Conservation (phyloP, 2,113 vertebrate species). For the Vidua macroura region DNA sequence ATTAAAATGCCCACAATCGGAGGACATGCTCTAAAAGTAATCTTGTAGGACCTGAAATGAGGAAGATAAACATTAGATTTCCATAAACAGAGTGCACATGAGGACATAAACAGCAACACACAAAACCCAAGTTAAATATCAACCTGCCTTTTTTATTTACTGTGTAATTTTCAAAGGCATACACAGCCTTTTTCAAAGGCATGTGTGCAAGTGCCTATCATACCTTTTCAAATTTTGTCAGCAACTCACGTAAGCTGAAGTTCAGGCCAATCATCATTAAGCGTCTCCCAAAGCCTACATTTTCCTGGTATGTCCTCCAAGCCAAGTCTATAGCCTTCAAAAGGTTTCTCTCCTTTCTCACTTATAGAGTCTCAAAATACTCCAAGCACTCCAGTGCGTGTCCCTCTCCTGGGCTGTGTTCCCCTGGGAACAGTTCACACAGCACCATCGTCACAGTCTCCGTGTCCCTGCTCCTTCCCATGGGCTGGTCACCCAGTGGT, state of each 20-base stretch:
- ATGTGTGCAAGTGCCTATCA: slow-evolving; percentile 21
- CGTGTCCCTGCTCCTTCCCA: background rate
- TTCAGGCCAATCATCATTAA: slow-evolving; percentile 93
- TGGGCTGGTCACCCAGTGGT: background rate
- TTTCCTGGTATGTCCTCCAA: slow-evolving; percentile 63
- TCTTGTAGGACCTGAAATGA: background rate
- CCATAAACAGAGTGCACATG: background rate
- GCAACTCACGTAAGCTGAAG: slow-evolving; percentile 89
- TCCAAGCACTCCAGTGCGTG: background rate
- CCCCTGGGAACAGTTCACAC: background rate
- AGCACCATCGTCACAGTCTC: slow-evolving; percentile 53
- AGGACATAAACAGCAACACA: background rate
- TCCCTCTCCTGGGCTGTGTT: slow-evolving; percentile 54
- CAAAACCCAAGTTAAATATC: background rate
- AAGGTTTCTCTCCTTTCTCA: slow-evolving; percentile 13
- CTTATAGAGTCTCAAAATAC: slow-evolving; percentile 61
- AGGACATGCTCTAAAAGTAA: background rate
- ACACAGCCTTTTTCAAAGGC: background rate
- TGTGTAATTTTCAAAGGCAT: background rate
- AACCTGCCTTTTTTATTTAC: background rate
- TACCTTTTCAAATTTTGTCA: slow-evolving; percentile 96
- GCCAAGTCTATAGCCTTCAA: slow-evolving; percentile 43
- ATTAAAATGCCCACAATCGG: background rate
- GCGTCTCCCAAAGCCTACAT: slow-evolving; percentile 74
- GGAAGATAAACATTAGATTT: background rate